Evolutionary conservation across 2,888 invertebrate species (phyloP).

Genomic region (Rapana venosa): DNA sequence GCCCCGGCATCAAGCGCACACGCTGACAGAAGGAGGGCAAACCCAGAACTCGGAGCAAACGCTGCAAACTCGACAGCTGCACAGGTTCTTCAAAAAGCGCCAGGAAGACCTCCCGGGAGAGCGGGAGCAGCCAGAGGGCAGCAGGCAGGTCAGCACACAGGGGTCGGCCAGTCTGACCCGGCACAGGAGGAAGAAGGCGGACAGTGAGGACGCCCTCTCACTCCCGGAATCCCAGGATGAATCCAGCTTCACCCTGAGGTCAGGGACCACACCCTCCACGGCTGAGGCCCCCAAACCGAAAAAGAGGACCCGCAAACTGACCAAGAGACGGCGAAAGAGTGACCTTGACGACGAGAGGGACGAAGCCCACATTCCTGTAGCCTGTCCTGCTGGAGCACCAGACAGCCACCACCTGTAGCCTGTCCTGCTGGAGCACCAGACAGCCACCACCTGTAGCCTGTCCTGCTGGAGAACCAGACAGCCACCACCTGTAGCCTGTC

Average conservation of each 20-base stretch:
- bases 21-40: not conserved
- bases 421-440: too few relatives aligned
- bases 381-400: not conserved
- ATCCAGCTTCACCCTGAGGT: not conserved
- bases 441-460: too few relatives aligned
- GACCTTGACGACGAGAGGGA: not conserved
- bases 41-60: not conserved
- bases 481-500: not conserved
- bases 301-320: slow-evolving; percentile 10
- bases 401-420: too few relatives aligned
- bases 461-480: too few relatives aligned
- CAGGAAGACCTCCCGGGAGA: too few relatives aligned
- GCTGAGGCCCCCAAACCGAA: not conserved
- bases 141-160: not conserved
- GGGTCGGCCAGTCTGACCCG: not conserved
- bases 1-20: too few relatives aligned
- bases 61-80: not conserved
- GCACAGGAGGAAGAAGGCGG: not conserved
- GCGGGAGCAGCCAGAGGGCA: not conserved
- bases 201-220: not conserved
- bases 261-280: not conserved
- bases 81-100: too few relatives aligned
- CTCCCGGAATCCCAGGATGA: not conserved
- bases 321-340: not conserved
- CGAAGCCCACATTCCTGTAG: not conserved